Evolutionary conservation across 1,140 invertebrate species (phyloP), one percentile per base, ranked within the genome.

Genomic region (Spodoptera litura): DNA sequence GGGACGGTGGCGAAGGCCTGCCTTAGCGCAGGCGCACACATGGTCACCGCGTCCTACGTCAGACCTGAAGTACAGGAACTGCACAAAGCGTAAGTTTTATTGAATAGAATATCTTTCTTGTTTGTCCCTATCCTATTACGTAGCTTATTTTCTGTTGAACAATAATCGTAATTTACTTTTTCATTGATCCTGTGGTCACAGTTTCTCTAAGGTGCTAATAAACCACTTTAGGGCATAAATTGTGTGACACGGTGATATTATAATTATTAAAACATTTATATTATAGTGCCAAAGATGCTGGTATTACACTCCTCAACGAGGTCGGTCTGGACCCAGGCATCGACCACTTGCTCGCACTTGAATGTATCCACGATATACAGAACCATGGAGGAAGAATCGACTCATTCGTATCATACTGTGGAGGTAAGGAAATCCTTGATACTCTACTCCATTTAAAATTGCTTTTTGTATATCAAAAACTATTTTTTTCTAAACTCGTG

Each of bases 41-140:
- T 99, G 96, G 98, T 99, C 2, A 99, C 99, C 0, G 99, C 99
- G 0, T 99, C 98, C 75, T 99, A 99, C 87, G 96, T 98, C 27
- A 97, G 97, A 5, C 97, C 98, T 0, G 96, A 98, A 83, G 97
- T 99, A 87, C 96, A 95, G 79, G 96, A 96, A 0, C 90, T 99
- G 3, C 97, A 99, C 84, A 91, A 98, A 12, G 96, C 95, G 97
- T 98, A 89, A 96, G 96, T n/a, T n/a, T n/a, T n/a, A n/a, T n/a
- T n/a, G n/a, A n/a, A n/a, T n/a, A n/a, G n/a, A n/a, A 93, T 8
- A n/a, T 4, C 31, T 0, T 70, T 68, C 12, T 31, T 2, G 2
- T 31, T 2, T 31, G 27, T 31, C 27, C 4, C 2, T 31, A 31
- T 31, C 2, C 4, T 31, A 2, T 31, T 31, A 31, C 4, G 2